These are phyloP conservation scores for Bubo blakistoni DNA, from an alignment of 2,113 vertebrate species.

Conservation along the genomic window DNA sequence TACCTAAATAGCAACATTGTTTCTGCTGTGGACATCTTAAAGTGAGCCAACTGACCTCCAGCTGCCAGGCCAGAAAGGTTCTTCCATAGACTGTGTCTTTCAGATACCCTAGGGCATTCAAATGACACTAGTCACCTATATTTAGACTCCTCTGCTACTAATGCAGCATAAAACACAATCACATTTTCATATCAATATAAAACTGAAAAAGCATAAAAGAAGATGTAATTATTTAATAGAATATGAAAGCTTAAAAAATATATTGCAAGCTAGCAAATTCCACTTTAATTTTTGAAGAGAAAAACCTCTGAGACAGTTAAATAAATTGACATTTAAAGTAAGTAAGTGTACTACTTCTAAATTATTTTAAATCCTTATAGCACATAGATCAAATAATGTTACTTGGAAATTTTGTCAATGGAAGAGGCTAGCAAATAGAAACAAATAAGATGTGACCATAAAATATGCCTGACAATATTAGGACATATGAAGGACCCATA, in stretches of 20 bases:
- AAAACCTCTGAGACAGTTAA: neutral
- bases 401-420: neutral
- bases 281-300: neutral
- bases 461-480: neutral
- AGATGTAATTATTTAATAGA: neutral
- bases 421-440: neutral
- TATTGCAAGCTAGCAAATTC: neutral
- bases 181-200: neutral
- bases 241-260: neutral
- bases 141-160: neutral
- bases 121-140: neutral
- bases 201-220: neutral
- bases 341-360: neutral
- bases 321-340: neutral
- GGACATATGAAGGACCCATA: neutral
- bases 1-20: neutral
- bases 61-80: neutral
- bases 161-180: neutral
- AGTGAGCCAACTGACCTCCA: neutral
- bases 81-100: neutral
- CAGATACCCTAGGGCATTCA: neutral
- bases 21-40: neutral
- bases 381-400: neutral
- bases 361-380: neutral
- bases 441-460: neutral